Evolutionary conservation across 2,797 vertebrate genomes (phyloP).

Genomic region (Brotula barbata): DNA sequence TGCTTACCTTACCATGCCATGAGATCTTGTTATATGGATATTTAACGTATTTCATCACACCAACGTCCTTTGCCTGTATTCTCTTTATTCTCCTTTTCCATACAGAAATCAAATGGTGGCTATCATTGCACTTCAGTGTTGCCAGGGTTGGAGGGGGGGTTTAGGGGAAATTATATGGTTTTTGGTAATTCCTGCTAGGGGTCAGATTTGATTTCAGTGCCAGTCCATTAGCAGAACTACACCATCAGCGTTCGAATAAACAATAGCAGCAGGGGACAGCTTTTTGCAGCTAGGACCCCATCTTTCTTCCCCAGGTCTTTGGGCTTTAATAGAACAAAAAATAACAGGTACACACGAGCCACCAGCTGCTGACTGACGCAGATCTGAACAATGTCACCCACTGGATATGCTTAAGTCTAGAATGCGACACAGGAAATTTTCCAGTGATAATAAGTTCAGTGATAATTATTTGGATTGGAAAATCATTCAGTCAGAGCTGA

Average conservation of each 20-base stretch:
- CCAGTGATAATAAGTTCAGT: conserved; percentile 7
- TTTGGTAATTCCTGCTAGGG: conserved; percentile 87
- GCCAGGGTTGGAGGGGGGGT: conserved; percentile 32
- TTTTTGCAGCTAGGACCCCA: conserved; percentile 85
- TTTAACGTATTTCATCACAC: conserved; percentile 21
- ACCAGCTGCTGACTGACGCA: conserved; percentile 16
- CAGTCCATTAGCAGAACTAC: conserved; percentile 87
- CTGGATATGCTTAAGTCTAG: conserved; percentile 13
- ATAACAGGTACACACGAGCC: conserved; percentile 89
- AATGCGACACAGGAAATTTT: conserved; percentile 2
- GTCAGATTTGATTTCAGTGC: conserved; percentile 96
- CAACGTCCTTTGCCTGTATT: conserved; percentile 46
- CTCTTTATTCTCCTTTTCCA: conserved; percentile 76
- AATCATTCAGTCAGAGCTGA: conserved; percentile 11
- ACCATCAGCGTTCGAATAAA: conserved; percentile 92
- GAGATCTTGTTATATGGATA: not conserved
- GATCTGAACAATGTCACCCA: too few relatives aligned
- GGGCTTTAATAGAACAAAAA: conserved; percentile 85
- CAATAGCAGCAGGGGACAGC: conserved; percentile 92
- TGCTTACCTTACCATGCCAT: conserved; percentile 36
- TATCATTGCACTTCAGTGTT: conserved; percentile 86
- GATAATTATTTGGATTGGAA: conserved; percentile 13
- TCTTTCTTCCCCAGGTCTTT: conserved; percentile 78
- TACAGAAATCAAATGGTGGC: conserved; percentile 84
- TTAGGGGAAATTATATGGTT: conserved; percentile 86